Conservation (phyloP, 53 echinoderm and acorn worm species). For the Zoroaster sp. region DNA sequence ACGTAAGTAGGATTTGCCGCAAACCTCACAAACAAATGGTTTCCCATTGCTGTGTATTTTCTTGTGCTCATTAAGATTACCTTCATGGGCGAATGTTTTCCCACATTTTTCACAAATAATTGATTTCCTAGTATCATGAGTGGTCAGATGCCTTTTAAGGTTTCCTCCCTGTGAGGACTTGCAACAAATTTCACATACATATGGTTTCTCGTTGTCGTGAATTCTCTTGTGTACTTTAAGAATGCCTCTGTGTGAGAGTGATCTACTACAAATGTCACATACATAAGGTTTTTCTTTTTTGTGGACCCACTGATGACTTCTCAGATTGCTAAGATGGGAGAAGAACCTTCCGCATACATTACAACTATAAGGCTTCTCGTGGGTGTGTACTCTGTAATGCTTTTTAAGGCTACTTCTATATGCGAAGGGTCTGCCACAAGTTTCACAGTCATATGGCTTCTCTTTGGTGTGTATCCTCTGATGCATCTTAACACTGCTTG, state of each 20-base stretch:
- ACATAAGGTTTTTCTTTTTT: not conserved
- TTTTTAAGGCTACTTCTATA: constrained; percentile 23
- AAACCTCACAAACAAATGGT: constrained; percentile 27
- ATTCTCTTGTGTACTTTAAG: constrained; percentile 29
- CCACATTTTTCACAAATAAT: constrained; percentile 42
- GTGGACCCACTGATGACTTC: constrained; percentile 31
- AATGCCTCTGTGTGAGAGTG: constrained; percentile 13
- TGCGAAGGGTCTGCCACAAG: constrained; percentile 41
- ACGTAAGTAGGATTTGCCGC: constrained; percentile 32
- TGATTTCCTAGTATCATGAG: not conserved
- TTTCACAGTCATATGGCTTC: constrained; percentile 6
- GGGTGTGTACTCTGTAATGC: constrained; percentile 51
- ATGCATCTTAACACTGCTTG: constrained; percentile 38
- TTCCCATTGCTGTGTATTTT: constrained; percentile 5
- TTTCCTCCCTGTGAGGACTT: constrained; percentile 34
- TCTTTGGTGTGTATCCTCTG: constrained; percentile 44
- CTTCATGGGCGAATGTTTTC: constrained; percentile 35
- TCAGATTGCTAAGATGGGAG: constrained; percentile 32
- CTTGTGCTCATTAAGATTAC: constrained; percentile 6
- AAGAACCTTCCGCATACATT: constrained; percentile 9
- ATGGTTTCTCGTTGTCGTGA: constrained; percentile 32
- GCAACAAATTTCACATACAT: constrained; percentile 25
- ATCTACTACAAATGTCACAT: constrained; percentile 51
- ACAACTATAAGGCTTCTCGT: constrained; percentile 35
- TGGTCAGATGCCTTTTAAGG: constrained; percentile 30